phyloP scores from a whole-genome alignment of 2,797 vertebrate species.

The Falco berigora region DNA sequence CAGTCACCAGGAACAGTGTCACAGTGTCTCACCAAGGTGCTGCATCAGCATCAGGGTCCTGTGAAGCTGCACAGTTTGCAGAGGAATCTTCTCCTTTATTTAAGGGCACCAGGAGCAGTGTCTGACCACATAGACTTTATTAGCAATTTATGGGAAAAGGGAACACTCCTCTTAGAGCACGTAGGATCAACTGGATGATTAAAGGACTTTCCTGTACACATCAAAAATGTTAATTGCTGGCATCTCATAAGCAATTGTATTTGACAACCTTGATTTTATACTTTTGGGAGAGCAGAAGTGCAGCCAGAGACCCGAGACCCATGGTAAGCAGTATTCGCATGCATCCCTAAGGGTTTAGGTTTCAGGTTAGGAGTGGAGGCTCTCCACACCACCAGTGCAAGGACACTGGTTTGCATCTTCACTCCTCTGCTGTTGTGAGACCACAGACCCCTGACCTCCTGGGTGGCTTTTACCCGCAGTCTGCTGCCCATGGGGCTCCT shows the following conservation, averaged over 20 bases:
- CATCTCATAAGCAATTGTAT: not conserved
- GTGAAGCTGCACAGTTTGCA: not conserved
- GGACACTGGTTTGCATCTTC: not conserved
- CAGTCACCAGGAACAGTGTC: not conserved
- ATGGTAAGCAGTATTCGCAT: accelerated
- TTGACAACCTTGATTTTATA: not conserved
- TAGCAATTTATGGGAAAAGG: accelerated
- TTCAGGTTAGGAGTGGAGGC: not conserved
- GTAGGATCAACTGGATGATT: not conserved
- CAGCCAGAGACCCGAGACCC: not conserved
- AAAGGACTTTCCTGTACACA: not conserved
- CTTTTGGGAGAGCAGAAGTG: not conserved
- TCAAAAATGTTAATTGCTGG: not conserved
- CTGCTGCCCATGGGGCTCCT: not conserved
- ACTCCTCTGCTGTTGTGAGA: not conserved
- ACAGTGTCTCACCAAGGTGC: not conserved
- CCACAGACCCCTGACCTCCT: not conserved
- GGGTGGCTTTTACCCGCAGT: not conserved
- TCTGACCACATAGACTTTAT: not conserved
- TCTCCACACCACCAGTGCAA: not conserved
- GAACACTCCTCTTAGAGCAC: not conserved
- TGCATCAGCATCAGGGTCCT: not conserved
- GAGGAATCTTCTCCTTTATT: not conserved
- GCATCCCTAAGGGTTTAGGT: not conserved
- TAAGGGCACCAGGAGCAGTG: not conserved